Evolutionary conservation across 1,140 invertebrate species (phyloP), one percentile per base, ranked within the genome.

Genomic region (Drosophila arawakana): DNA sequence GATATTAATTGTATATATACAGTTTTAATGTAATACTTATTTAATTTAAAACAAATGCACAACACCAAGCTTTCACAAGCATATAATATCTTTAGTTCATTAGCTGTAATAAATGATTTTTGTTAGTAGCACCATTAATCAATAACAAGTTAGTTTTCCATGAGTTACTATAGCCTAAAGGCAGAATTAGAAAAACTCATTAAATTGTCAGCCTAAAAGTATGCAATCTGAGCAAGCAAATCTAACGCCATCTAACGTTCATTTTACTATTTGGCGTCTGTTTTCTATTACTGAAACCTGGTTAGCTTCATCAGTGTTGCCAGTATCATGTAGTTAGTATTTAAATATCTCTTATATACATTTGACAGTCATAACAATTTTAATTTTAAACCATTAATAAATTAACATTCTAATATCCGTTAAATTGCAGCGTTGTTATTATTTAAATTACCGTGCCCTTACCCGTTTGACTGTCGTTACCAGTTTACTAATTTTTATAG

Each of bases 231-330:
- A 11, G 9, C 8, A 25, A 21, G 7, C 35, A 8, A 39, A 55
- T 57, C 43, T 57, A 70, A 57, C 52, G 52, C 61, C 60, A 71
- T 65, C 69, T 65, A 63, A 58, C 49, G 39, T 6, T 63, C 61
- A 39, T 43, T 52, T 63, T 63, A 18, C 11, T 39, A 50, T 6
- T 50, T 30, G 1, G 6, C 10, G 30, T 30, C 7, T 11, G 5
- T 21, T 30, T 49, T 21, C 47, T 5, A 49, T 15, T 25, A 11
- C 9, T 49, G 25, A 25, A 41, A 41, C 39, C 10, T 10, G 4
- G 2, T 30, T 30, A 6, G 25, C 25, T 30, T 5, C 25, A 6
- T 30, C 3, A 30, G 25, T 30, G 25, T 30, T 30, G 6, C 25
- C 25, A 30, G 25, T 0, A 30, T 30, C 6, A 6, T 3, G 6